These are phyloP conservation scores for Sternarchorhynchus goeldii DNA, from an alignment of 2,797 vertebrate genomes.

Conservation along the genomic window DNA sequence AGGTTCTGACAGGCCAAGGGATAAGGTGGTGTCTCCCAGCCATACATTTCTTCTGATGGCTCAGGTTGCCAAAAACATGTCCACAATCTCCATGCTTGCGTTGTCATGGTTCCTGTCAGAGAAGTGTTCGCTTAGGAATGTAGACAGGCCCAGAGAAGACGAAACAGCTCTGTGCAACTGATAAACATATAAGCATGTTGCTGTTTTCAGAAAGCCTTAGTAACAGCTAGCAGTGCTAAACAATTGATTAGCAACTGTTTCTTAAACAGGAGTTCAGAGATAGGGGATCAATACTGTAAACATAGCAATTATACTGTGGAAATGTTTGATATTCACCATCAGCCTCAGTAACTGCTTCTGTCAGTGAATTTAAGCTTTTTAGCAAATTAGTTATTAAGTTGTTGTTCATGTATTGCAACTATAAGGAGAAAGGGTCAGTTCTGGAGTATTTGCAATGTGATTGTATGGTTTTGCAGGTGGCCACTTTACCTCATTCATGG, in stretches of 20 bases:
- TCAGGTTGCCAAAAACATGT: slow-evolving; percentile 19
- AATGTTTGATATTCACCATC: not conserved
- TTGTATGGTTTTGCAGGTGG: slow-evolving; percentile 19
- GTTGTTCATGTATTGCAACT: not conserved
- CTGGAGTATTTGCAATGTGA: slow-evolving; percentile 12
- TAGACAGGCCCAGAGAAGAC: slow-evolving; percentile 36
- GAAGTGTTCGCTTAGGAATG: slow-evolving; percentile 41
- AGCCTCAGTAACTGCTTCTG: slow-evolving; percentile 13
- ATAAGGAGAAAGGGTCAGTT: slow-evolving; percentile 13
- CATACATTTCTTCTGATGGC: not conserved
- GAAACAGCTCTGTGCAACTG: slow-evolving; percentile 11
- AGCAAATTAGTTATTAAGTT: not conserved
- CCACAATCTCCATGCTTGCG: slow-evolving; percentile 25
- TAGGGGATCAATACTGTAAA: not conserved
- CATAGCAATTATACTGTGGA: not conserved
- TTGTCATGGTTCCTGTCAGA: slow-evolving; percentile 29
- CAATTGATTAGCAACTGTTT: no score
- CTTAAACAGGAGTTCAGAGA: no score
- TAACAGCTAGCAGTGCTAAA: no score
- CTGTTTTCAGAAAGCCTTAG: no score
- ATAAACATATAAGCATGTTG: no score
- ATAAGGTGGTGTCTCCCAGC: not conserved
- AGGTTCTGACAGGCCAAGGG: not conserved
- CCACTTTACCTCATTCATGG: not conserved
- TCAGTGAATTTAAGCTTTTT: not conserved